phyloP scores from a whole-genome alignment of 1,140 invertebrate species.

The Neodiprion pinetum region DNA sequence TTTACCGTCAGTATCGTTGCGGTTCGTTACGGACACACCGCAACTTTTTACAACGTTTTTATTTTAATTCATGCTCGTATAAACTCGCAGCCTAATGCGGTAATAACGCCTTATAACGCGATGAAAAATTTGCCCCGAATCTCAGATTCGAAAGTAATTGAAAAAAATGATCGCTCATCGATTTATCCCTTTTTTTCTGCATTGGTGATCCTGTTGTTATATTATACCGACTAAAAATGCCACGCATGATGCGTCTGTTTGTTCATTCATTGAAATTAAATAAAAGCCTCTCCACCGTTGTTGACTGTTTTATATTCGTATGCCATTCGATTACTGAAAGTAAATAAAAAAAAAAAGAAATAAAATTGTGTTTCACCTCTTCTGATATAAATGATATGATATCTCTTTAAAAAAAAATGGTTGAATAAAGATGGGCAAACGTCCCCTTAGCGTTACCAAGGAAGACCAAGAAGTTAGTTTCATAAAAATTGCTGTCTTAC shows the following conservation, averaged over 20 bases:
- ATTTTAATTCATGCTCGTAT: background rate
- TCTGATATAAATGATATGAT: background rate
- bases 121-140: slow-evolving; percentile 19
- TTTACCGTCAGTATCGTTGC: no score
- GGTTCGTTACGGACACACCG: no score
- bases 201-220: background rate
- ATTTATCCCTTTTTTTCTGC: no score
- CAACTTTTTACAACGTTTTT: no score
- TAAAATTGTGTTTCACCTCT: slow-evolving; percentile 5
- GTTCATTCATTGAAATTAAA: no score
- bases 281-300: no score
- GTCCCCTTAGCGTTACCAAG: slow-evolving; percentile 8
- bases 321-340: background rate
- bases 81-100: slow-evolving; percentile 28
- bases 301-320: no score
- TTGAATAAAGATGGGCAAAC: background rate
- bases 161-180: no score
- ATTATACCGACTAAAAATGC: no score
- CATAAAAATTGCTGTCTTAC: background rate
- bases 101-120: slow-evolving; percentile 7
- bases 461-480: background rate
- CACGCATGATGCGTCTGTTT: no score
- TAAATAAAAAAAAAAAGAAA: background rate
- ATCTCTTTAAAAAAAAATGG: background rate
- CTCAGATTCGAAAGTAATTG: background rate